Base-by-base conservation (phyloP, 2,797 vertebrate species). In the Ctenopoma kingsleyae region DNA sequence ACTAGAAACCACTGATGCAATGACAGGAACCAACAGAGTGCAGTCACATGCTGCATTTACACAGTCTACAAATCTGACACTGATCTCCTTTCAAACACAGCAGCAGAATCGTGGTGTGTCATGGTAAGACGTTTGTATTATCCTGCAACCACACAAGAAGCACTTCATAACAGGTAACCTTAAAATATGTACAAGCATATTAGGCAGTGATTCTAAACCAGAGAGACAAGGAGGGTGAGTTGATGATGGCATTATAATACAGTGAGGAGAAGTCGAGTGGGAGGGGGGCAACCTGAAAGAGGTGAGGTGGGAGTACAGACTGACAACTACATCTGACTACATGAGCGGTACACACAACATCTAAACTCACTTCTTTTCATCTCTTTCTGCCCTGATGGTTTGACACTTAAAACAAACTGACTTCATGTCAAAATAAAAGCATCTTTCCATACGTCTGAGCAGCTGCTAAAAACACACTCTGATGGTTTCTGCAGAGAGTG, bases 131-230 rank as follows among this genome's bases (percentile, higher is more conserved):
- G 16, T 40, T 20, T 20, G 25, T 55, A 20, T 30, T 57, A 20
- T 35, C 43, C 67, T 49, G 61, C 7, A 12, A 50, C 47, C 25
- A 52, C 58, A 38, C 16, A 20, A 67, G 17, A 57, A 66, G 61
- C 38, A n/a, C 50, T 57, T 56, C 16, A 17, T 35, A 89, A 84
- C 82, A 81, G 52, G 71, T 76, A 88, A 79, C 92, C 87, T 82
- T 81, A 91, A 87, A 88, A 86, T 94, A 95, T 95, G 89, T 96
- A 96, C 95, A 96, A 91, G 94, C 90, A 87, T 78, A 88, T 89
- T 93, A 93, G 94, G 93, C 90, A 87, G 92, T 89, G 81, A 89
- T 72, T 84, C 81, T 83, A 83, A 90, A 59, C 64, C 36, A 58
- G 25, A 32, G 0, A 17, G 40, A 17, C 11, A 13, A 58, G 19